Conservation (phyloP, 2,888 invertebrate genomes). For the Villa cingulata region DNA sequence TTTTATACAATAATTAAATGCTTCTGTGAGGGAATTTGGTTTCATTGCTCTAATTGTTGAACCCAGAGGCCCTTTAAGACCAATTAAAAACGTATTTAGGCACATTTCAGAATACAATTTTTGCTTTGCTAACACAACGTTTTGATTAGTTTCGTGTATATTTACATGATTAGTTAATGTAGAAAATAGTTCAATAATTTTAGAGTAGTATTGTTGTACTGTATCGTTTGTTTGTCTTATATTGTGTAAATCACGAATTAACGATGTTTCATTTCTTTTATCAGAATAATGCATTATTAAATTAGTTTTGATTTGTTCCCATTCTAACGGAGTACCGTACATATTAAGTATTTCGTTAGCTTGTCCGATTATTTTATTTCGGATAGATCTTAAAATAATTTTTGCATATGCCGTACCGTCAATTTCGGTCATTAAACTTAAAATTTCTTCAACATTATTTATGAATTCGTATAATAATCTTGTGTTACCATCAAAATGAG, state of each 20-base stretch:
- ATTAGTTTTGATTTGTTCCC: no score
- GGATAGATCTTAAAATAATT: no score
- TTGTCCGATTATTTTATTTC: no score
- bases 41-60: slow-evolving; percentile 16
- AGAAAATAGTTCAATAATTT: slow-evolving; percentile 16
- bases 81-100: slow-evolving; percentile 14
- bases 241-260: slow-evolving; percentile 13
- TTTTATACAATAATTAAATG: slow-evolving; percentile 14
- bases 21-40: slow-evolving; percentile 12
- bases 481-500: no score
- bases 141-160: slow-evolving; percentile 13
- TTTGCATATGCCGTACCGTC: no score
- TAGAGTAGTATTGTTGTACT: slow-evolving; percentile 14
- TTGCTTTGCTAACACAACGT: slow-evolving; percentile 14
- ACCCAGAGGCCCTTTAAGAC: slow-evolving; percentile 16
- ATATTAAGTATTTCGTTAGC: no score
- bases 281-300: no score
- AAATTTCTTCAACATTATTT: no score
- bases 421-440: no score
- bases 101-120: slow-evolving; percentile 16
- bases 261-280: no score
- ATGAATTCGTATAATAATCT: no score
- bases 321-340: no score
- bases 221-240: slow-evolving; percentile 10
- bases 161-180: slow-evolving; percentile 14